Evolutionary conservation across 1,140 invertebrate species (phyloP).

Genomic region (Brachionus angularis): DNA sequence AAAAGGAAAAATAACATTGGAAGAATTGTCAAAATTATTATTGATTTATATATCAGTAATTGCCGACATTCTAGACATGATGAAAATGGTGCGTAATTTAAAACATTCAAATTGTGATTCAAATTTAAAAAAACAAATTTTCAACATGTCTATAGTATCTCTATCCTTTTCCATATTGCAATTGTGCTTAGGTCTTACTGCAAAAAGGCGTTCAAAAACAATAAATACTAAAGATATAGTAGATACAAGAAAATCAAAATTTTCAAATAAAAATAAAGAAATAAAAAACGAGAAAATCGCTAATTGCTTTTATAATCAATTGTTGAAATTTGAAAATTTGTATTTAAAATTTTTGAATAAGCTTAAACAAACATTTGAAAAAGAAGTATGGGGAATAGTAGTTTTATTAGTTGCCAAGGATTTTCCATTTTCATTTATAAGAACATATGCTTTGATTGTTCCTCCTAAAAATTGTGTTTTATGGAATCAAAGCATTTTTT

Average conservation of each 20-base stretch:
- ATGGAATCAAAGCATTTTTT: constrained; percentile 31
- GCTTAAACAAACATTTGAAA: constrained; percentile 6
- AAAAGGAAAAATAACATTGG: constrained; percentile 10
- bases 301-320: neutral
- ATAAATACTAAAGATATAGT: neutral
- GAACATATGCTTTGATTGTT: constrained; percentile 10
- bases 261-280: neutral
- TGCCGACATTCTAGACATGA: constrained; percentile 28
- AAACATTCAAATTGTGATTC: constrained; percentile 10
- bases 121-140: neutral
- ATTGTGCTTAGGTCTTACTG: neutral
- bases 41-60: constrained; percentile 13
- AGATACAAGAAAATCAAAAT: neutral
- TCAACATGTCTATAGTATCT: neutral
- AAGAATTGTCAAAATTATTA: constrained; percentile 5
- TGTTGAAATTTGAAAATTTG: neutral
- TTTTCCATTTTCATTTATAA: neutral
- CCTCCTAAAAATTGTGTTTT: neutral
- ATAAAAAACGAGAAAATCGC: neutral
- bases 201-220: neutral
- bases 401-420: neutral
- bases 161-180: constrained; percentile 9
- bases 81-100: constrained; percentile 3
- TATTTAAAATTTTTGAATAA: neutral
- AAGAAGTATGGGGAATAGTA: constrained; percentile 29